Evolutionary conservation across 2,888 invertebrate genomes (phyloP), one percentile per base, ranked within the genome.

Genomic region (Caenorhabditis sp.): DNA sequence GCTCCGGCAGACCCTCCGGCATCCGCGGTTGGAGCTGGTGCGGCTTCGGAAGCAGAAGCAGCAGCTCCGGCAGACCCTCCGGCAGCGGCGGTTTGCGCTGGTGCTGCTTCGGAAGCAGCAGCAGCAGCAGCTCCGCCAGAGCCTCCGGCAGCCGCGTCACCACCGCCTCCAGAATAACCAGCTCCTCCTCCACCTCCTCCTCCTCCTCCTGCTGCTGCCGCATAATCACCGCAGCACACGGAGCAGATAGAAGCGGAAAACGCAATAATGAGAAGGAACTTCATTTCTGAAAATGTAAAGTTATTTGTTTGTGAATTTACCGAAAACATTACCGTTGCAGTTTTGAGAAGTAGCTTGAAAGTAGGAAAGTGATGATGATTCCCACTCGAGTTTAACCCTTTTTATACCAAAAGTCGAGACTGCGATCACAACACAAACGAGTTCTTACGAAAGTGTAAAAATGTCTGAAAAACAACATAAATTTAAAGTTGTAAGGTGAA

Each of bases 81-180:
- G 5, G 50, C 50, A 20, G 1, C 50, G 7, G 32, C 32, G n/a
- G 50, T 22, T 22, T 15, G 43, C 1, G 43, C 22, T 22, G 43
- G 43, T 7, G 43, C 43, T 7, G 43, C 26, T 9, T 27, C 50
- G 1, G 56, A n/a, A 2, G 65, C 65, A 17, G 53, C 22, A 39
- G 37, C 53, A 13, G 58, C 43, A 0, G 58, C 58, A n/a, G 17
- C 43, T 43, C 43, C 58, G 9, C 39, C 58, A 6, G 58, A 27
- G n/a, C 24, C 48, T 13, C 39, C 48, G 17, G 46, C 17, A 15
- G 43, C 22, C 4, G 56, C 15, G 2, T 6, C 27, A 27, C 41
- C 22, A 27, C 20, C 41, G 9, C 30, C 30, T 2, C 30, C 58
- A 11, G 58, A 15, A 15, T 37, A 13, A 5, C 17, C 39, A 22